phyloP scores from a whole-genome alignment of 2,797 vertebrate genomes.

The Pseudochaenichthys georgianus region DNA sequence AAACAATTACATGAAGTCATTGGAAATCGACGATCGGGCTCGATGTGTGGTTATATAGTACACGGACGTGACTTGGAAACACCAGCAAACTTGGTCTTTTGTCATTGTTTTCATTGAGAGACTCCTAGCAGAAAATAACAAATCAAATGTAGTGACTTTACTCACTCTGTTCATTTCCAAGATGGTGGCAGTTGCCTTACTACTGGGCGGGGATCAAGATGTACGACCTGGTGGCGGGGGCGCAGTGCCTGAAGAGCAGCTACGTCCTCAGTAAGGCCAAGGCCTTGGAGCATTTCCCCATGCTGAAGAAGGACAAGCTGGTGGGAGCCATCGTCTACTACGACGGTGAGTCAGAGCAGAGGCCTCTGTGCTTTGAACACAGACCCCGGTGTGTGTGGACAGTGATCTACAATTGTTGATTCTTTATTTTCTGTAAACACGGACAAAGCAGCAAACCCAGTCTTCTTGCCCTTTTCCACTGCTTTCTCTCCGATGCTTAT shows the following conservation, averaged over 20 bases:
- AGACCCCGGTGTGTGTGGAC: neutral
- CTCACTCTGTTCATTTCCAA: slow-evolving; percentile 51
- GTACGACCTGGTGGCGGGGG: slow-evolving; percentile 95
- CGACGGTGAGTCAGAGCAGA: slow-evolving; percentile 87
- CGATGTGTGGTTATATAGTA: no score
- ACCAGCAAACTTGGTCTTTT: no score
- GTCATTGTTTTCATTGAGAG: no score
- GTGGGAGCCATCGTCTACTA: slow-evolving; percentile 98
- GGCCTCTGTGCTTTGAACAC: neutral
- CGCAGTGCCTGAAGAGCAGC: slow-evolving; percentile 94
- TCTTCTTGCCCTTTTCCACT: slow-evolving; percentile 1
- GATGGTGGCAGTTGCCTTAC: slow-evolving; percentile 99
- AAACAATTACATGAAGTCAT: no score
- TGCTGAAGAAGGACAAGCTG: slow-evolving; percentile 94
- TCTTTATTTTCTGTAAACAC: slow-evolving; percentile 51
- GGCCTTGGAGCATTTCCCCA: slow-evolving; percentile 95
- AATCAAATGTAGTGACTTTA: no score
- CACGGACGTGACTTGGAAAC: no score
- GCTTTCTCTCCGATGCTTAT: neutral
- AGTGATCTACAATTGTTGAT: slow-evolving; percentile 5
- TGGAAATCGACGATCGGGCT: no score
- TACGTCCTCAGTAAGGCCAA: slow-evolving; percentile 93
- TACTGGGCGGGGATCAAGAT: slow-evolving; percentile 98
- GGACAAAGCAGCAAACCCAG: slow-evolving; percentile 32
- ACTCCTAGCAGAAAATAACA: no score